Conservation (phyloP, 2,888 invertebrate species). For the Sericinus montela region DNA sequence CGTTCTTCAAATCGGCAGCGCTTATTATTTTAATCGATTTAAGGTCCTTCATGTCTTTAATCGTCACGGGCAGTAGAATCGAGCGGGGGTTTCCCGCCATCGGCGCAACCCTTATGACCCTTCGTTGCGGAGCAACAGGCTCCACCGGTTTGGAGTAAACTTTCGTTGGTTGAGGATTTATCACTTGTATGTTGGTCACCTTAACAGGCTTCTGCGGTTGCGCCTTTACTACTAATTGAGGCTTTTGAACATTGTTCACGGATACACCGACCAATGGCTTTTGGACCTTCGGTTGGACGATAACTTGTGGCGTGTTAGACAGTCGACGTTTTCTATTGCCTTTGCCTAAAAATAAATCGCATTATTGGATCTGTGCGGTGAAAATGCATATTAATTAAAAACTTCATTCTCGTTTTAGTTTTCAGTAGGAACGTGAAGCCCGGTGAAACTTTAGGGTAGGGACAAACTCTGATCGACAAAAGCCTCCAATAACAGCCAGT, state of each 20-base stretch:
- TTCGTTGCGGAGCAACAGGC: constrained; percentile 59
- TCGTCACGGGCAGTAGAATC: constrained; percentile 84
- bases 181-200: constrained; percentile 65
- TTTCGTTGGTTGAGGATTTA: constrained; percentile 58
- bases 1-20: constrained; percentile 77
- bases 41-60: constrained; percentile 84
- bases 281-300: constrained; percentile 65
- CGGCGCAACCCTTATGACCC: constrained; percentile 66
- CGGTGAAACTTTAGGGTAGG: too few relatives aligned
- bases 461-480: too few relatives aligned
- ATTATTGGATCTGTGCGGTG: too few relatives aligned
- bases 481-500: too few relatives aligned
- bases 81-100: constrained; percentile 80
- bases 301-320: constrained; percentile 60
- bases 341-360: constrained; percentile 44
- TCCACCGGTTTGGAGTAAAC: constrained; percentile 72
- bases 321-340: constrained; percentile 64
- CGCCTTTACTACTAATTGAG: constrained; percentile 65
- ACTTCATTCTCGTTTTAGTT: too few relatives aligned
- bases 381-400: too few relatives aligned
- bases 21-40: constrained; percentile 86
- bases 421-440: too few relatives aligned
- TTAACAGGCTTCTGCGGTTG: constrained; percentile 67
- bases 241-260: constrained; percentile 49
- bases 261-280: constrained; percentile 56